Conservation (phyloP, 2,113 vertebrate genomes). For the Irena cyanogastra region DNA sequence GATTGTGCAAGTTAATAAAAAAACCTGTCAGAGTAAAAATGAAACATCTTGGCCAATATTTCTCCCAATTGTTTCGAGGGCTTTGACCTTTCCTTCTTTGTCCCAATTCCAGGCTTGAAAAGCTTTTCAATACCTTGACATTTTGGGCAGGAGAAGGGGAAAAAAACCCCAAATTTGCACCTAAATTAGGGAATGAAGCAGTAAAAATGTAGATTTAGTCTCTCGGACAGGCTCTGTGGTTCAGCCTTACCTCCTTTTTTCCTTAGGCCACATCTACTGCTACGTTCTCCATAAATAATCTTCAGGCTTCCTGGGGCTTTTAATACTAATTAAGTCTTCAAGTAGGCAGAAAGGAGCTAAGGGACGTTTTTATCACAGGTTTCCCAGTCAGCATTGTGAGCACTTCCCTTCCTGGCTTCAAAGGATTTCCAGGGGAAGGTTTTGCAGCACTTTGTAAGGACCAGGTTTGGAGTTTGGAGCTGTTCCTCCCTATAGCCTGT, state of each 20-base stretch:
- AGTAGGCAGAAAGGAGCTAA: not conserved
- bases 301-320: conserved; percentile 7
- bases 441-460: not conserved
- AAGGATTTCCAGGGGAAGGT: not conserved
- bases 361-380: not conserved
- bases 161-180: not conserved
- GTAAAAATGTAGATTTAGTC: conserved; percentile 4
- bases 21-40: not conserved
- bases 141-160: not conserved
- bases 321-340: conserved; percentile 41
- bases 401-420: not conserved
- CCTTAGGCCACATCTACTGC: not conserved
- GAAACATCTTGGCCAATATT: not conserved
- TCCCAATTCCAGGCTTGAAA: not conserved
- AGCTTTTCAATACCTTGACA: not conserved
- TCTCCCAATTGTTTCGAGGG: not conserved
- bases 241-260: not conserved
- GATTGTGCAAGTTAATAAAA: conserved; percentile 9
- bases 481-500: not conserved
- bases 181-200: not conserved
- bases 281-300: not conserved
- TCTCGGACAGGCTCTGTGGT: not conserved
- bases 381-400: not conserved
- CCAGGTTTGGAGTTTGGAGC: not conserved
- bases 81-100: conserved; percentile 13